Evolutionary conservation across 1,140 invertebrate genomes (phyloP).

Genomic region (Adelges cooleyi): DNA sequence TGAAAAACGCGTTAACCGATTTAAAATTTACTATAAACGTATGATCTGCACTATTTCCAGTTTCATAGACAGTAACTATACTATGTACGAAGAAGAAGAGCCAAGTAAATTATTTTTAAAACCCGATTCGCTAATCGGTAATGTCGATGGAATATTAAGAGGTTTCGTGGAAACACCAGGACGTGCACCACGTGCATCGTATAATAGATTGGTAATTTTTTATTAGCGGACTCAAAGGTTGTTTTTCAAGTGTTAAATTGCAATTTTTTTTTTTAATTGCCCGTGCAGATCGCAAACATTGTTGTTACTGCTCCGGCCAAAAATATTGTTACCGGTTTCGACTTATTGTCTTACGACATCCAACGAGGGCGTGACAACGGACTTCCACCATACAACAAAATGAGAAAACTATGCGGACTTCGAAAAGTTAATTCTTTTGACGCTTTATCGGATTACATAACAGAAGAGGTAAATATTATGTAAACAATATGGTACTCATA

Average conservation of each 20-base stretch:
- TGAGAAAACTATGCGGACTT: slow-evolving; percentile 63
- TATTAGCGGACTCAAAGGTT: too few species aligned
- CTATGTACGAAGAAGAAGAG: background rate
- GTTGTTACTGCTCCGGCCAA: too few species aligned
- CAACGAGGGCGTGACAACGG: slow-evolving; percentile 84
- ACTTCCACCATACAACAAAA: slow-evolving; percentile 64
- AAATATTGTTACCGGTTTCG: slow-evolving; percentile 57
- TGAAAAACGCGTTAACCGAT: too few species aligned
- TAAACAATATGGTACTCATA: too few species aligned
- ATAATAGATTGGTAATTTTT: background rate
- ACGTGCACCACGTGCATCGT: background rate
- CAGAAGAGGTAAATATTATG: slow-evolving; percentile 18
- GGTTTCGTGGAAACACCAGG: background rate
- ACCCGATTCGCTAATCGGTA: background rate
- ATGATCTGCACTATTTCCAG: too few species aligned
- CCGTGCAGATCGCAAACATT: too few species aligned
- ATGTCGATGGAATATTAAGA: background rate
- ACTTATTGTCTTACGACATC: slow-evolving; percentile 74
- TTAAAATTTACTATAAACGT: too few species aligned
- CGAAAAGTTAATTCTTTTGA: slow-evolving; percentile 48
- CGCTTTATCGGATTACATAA: slow-evolving; percentile 30
- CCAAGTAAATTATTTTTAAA: background rate
- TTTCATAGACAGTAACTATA: background rate
- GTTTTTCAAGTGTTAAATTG: too few species aligned
- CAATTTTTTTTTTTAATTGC: too few species aligned